Base-by-base conservation (phyloP, 1,140 invertebrate species). In the Chionoecetes opilio region DNA sequence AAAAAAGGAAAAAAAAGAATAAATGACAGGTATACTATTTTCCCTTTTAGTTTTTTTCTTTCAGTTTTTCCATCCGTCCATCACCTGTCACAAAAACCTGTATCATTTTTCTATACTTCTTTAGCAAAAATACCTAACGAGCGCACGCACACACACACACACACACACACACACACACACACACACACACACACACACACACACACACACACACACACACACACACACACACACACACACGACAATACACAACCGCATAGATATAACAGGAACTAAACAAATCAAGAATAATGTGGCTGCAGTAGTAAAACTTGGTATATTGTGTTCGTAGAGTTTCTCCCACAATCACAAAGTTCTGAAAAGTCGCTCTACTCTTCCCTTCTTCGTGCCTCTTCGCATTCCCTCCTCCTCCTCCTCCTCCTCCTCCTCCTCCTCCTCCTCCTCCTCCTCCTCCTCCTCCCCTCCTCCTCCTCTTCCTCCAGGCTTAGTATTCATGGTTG, bases 131-230 rank as follows among this genome's bases (percentile, higher is more conserved):
- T n/a, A 5, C 63, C 21, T 75, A 75, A 75, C 63, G 63, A 75
- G 63, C n/a, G n/a, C 63, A 75, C 63, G n/a, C 63, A 75, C 9
- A 75, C 63, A 75, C 63, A 75, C 63, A 75, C 63, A 75, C 63
- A 75, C 63, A 75, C 63, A 75, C 63, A 75, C 63, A 75, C 63
- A 75, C 63, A 75, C 63, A 75, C 63, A 75, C 63, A 75, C 63
- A 75, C 63, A 75, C 63, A 75, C 63, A 75, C 63, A 75, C 63
- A 75, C 63, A 75, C 63, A 75, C 63, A 75, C 63, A 75, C 63
- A 75, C 63, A 75, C 63, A 75, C 63, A 75, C 2, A 53, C 46
- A 53, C 46, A 53, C 46, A 53, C 11, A 9, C 21, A 53, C 46
- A 53, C 2, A n/a, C n/a, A n/a, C n/a, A n/a, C n/a, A n/a, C n/a